phyloP scores from a whole-genome alignment of 2,797 vertebrate species.

The Lophotriccus pileatus region DNA sequence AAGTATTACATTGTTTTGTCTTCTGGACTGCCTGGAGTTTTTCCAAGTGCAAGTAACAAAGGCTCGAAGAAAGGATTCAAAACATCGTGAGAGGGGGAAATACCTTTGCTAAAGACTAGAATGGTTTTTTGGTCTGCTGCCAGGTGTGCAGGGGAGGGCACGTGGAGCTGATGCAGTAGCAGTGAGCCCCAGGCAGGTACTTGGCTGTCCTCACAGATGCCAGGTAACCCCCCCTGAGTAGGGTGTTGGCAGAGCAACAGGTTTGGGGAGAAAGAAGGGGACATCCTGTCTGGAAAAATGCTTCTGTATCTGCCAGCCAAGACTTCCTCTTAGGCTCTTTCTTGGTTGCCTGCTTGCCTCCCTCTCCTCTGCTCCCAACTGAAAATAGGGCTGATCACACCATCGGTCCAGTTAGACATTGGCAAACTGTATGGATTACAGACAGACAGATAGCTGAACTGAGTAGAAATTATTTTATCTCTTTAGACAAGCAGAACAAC shows the following conservation, averaged over 20 bases:
- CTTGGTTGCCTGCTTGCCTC: background rate
- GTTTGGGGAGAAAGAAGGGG: background rate
- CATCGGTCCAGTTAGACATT: background rate
- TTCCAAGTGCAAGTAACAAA: conserved; percentile 66
- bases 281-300: background rate
- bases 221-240: background rate
- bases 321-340: background rate
- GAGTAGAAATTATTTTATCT: background rate
- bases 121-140: conserved; percentile 24
- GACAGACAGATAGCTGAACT: background rate
- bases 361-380: background rate
- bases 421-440: background rate
- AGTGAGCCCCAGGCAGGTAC: background rate
- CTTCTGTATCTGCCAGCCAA: fast-evolving
- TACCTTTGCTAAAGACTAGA: conserved; percentile 17
- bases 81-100: background rate
- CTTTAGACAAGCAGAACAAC: background rate
- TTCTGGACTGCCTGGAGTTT: conserved; percentile 56
- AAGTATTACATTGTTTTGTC: conserved; percentile 53
- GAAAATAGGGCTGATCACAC: background rate
- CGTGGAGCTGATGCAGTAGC: fast-evolving
- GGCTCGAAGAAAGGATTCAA: conserved; percentile 43
- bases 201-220: background rate
- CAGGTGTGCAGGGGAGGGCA: background rate
- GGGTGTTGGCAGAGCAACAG: background rate